Conservation (phyloP, 2,888 invertebrate species). For the Drosophila atripex region DNA sequence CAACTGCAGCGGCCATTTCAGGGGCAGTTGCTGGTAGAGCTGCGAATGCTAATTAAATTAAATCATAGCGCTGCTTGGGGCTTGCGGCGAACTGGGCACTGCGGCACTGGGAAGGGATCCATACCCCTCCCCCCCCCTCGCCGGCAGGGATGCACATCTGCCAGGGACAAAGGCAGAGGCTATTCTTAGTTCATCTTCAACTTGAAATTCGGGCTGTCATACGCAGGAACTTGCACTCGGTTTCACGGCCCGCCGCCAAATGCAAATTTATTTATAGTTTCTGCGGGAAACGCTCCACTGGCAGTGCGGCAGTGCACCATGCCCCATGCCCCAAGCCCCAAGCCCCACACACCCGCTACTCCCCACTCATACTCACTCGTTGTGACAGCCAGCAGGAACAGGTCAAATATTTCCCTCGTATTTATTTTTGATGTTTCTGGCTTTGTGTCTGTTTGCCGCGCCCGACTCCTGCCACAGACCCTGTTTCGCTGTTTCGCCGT, state of each 20-base stretch:
- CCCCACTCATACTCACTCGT: slow-evolving; percentile 12
- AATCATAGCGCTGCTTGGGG: background rate
- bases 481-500: slow-evolving; percentile 34
- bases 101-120: too few species aligned
- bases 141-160: background rate
- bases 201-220: slow-evolving; percentile 37
- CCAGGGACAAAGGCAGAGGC: background rate
- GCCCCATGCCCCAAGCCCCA: too few species aligned
- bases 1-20: too few species aligned
- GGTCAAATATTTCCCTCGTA: slow-evolving; percentile 63
- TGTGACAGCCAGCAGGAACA: slow-evolving; percentile 59
- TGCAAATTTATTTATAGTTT: slow-evolving; percentile 70
- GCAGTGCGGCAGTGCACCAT: slow-evolving; percentile 7
- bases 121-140: too few species aligned
- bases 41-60: slow-evolving; percentile 31
- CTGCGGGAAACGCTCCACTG: slow-evolving; percentile 50
- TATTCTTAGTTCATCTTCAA: slow-evolving; percentile 23
- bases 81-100: too few species aligned
- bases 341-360: too few species aligned
- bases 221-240: slow-evolving; percentile 28
- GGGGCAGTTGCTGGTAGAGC: too few species aligned
- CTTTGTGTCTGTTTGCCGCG: slow-evolving; percentile 2
- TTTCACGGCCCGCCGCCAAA: slow-evolving; percentile 17
- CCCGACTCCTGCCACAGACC: background rate
- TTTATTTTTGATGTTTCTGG: slow-evolving; percentile 43